Conservation (phyloP, 2,113 vertebrate species). For the Brachyhypopomus gauderio region DNA sequence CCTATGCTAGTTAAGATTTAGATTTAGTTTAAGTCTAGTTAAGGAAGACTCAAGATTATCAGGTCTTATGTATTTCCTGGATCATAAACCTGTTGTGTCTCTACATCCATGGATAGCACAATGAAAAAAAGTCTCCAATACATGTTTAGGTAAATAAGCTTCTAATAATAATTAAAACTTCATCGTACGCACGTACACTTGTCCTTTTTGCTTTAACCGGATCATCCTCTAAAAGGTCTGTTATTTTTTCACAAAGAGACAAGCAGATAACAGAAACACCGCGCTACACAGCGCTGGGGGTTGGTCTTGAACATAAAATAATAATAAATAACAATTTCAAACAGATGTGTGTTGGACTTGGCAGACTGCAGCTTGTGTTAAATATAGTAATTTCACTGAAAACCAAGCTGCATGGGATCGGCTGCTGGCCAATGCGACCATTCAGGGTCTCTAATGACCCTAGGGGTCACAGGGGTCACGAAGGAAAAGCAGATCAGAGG, state of each 20-base stretch:
- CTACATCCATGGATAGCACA: not conserved
- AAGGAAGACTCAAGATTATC: too few species aligned
- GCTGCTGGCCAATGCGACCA: conserved; percentile 66
- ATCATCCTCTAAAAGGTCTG: not conserved
- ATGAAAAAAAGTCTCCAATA: not conserved
- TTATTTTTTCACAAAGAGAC: not conserved
- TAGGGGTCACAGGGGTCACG: conserved; percentile 67
- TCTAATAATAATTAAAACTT: not conserved
- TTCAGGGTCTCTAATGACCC: conserved; percentile 73
- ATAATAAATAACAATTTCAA: conserved; percentile 68
- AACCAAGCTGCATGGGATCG: conserved; percentile 67
- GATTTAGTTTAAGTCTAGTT: not conserved
- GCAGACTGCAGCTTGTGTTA: conserved; percentile 68
- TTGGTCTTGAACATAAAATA: conserved; percentile 47
- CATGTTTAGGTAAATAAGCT: not conserved
- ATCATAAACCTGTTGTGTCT: not conserved
- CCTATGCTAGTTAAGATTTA: not conserved
- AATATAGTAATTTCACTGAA: conserved; percentile 76
- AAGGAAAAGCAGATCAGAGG: conserved; percentile 79
- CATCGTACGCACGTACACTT: not conserved
- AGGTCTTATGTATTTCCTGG: not conserved
- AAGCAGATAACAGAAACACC: conserved; percentile 58
- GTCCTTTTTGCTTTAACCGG: not conserved
- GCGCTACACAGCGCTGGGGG: not conserved
- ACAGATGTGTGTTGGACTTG: conserved; percentile 71